phyloP scores from a whole-genome alignment of 1,140 invertebrate species.

The Rhopalosiphum padi region DNA sequence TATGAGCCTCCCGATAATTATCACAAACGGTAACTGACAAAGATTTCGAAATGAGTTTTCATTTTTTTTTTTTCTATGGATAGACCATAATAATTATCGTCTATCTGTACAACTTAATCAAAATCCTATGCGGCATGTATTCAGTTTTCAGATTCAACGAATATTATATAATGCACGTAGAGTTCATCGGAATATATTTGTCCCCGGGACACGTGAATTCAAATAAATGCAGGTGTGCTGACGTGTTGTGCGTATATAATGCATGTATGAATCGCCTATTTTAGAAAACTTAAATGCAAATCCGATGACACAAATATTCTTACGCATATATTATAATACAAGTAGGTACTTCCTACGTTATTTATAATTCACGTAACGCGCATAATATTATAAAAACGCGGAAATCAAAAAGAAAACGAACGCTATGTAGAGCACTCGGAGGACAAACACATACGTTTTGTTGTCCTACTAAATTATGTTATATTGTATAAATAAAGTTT shows the following conservation, averaged over 20 bases:
- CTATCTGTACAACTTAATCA: background rate
- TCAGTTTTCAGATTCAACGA: background rate
- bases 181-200: background rate
- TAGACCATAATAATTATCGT: background rate
- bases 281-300: background rate
- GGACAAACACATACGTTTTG: background rate
- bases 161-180: background rate
- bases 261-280: background rate
- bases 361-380: conserved; percentile 1
- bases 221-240: background rate
- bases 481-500: background rate
- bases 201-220: background rate
- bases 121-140: background rate
- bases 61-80: conserved; percentile 8
- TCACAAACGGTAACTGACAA: conserved; percentile 7
- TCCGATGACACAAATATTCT: background rate
- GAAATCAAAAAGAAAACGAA: background rate
- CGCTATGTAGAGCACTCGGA: background rate
- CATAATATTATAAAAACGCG: background rate
- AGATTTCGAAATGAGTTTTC: conserved; percentile 40
- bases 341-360: background rate
- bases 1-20: conserved; percentile 24
- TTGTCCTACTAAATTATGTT: background rate
- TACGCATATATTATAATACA: background rate
- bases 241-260: background rate